Base-by-base conservation (phyloP, 2,113 vertebrate species). In the Xenopus borealis region DNA sequence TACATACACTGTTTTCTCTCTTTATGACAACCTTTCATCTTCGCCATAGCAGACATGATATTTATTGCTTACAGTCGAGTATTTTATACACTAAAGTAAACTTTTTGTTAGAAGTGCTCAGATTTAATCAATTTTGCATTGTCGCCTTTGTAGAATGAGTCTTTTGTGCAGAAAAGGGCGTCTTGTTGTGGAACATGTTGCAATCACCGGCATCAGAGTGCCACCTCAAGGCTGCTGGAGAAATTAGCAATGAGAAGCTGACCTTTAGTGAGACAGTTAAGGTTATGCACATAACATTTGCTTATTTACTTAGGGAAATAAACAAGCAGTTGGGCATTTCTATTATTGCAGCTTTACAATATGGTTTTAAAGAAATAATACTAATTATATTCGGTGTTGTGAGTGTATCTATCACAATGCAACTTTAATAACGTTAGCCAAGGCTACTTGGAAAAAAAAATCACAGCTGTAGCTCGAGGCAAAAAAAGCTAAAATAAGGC, bases 391-490 rank as follows among this genome's bases (percentile, higher is more conserved):
- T 80, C 85, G 80, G 89, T 72, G 23, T 27, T 27, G 23, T 27
- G 23, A 27, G 23, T 27, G 23, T 27, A 89, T 93, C 93, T 88
- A 89, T 91, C 91, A 83, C 91, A 91, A 95, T 94, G 93, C 94
- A 95, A 95, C 93, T 95, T 96, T 94, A 95, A 96, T 95, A 93
- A 93, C 87, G 89, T 90, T 86, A 90, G 93, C 93, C 91, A 89
- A 87, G 92, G 86, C 90, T 89, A 91, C 93, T 93, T 89, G 40
- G 94, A 92, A 94, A 40, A 40, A 40, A 40, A 40, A 95, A 95
- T 93, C 94, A 93, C 94, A 95, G 95, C 93, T 92, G 91, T 93
- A 92, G 94, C 95, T 95, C 81, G 81, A 92, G 94, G 94, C 94
- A 72, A 90, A 86, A 86, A 66, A 83, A 86, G 82, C 86, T 90